Conservation (phyloP, 2,888 invertebrate species). For the Leucophora obtusa region DNA sequence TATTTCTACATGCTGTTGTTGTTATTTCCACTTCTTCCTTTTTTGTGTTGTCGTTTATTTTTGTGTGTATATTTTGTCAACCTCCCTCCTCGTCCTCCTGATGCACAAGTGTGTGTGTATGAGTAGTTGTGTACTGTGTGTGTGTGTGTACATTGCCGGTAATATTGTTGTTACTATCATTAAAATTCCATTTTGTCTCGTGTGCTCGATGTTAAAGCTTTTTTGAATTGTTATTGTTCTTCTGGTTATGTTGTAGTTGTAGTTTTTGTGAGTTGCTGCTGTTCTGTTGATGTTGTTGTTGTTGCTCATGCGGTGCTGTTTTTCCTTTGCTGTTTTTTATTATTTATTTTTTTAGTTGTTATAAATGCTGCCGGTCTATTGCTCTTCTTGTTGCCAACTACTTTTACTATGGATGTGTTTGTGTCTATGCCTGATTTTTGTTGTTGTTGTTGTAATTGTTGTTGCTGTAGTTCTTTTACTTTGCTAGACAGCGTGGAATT, state of each 20-base stretch:
- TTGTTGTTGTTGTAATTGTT: conserved; percentile 35
- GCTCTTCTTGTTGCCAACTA: conserved; percentile 66
- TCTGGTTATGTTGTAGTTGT: conserved; percentile 42
- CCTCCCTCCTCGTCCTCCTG: conserved; percentile 43
- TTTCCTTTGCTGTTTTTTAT: conserved; percentile 18
- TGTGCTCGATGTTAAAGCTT: conserved; percentile 52
- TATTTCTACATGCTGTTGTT: conserved; percentile 11
- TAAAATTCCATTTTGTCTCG: conserved; percentile 72
- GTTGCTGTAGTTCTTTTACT: conserved; percentile 51
- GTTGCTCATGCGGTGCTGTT: conserved; percentile 44
- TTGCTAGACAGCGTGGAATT: conserved; percentile 61
- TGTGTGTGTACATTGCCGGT: conserved; percentile 34
- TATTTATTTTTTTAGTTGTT: conserved; percentile 51
- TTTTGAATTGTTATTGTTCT: conserved; percentile 60
- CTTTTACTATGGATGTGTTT: conserved; percentile 44
- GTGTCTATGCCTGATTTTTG: conserved; percentile 23
- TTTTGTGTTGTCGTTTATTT: conserved; percentile 53
- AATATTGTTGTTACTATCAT: conserved; percentile 66
- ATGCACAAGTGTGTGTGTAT: background rate
- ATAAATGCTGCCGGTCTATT: conserved; percentile 64
- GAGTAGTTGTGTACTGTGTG: background rate
- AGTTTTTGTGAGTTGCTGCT: conserved; percentile 15
- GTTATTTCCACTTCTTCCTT: conserved; percentile 9
- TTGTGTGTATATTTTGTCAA: conserved; percentile 36
- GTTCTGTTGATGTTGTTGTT: conserved; percentile 37